Conservation (phyloP, 2,113 vertebrate genomes). For the Callopanchax toddi region DNA sequence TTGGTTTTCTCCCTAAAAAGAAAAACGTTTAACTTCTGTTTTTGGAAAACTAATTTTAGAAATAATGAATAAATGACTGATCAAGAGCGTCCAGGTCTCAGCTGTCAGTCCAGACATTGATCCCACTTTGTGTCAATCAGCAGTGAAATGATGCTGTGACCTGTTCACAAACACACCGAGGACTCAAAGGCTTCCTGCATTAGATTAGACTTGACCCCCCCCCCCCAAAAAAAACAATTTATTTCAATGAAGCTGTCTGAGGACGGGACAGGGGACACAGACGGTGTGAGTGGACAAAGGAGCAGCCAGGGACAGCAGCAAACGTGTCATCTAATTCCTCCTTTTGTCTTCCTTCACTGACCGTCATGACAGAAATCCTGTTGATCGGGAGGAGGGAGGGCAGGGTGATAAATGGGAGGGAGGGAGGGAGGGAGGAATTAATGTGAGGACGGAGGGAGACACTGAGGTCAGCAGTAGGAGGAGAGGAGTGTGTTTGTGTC, state of each 20-base stretch:
- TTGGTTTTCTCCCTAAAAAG: too few species aligned
- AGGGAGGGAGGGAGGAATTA: background rate
- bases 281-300: conserved; percentile 9
- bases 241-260: conserved; percentile 74
- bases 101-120: conserved; percentile 47
- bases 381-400: conserved; percentile 24
- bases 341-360: conserved; percentile 54
- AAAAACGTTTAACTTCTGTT: too few species aligned
- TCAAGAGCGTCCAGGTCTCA: conserved; percentile 3
- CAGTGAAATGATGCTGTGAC: conserved; percentile 53
- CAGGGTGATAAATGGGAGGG: conserved; percentile 42
- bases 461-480: conserved; percentile 33
- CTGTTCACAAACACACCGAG: conserved; percentile 38
- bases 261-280: conserved; percentile 28
- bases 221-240: too few species aligned
- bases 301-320: conserved; percentile 21
- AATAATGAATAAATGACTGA: background rate
- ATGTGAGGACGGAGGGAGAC: conserved; percentile 18
- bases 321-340: conserved; percentile 56
- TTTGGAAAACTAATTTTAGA: too few species aligned
- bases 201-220: conserved; percentile 47
- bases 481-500: conserved; percentile 39
- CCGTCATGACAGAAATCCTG: conserved; percentile 42
- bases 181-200: conserved; percentile 2
- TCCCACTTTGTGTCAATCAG: conserved; percentile 48